A percentile compares a stretch with the other conserved stretches of the same genome.
phyloP scores from a whole-genome alignment of 1,140 invertebrate genomes.

The Lerema accius region DNA sequence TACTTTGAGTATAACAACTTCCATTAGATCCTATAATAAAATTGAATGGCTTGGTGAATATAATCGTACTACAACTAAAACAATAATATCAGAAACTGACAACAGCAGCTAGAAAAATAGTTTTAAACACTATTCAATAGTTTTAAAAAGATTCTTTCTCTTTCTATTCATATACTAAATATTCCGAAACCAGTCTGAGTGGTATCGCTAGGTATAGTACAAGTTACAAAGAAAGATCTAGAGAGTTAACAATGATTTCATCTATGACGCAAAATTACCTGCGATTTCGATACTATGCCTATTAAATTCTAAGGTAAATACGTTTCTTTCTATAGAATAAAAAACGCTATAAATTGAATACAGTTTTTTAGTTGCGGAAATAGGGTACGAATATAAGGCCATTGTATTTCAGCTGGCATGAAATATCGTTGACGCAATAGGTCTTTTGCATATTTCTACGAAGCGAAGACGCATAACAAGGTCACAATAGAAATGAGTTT shows the following conservation, averaged over 20 bases:
- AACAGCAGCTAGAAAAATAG: too few species aligned
- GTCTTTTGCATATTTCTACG: conserved; percentile 22
- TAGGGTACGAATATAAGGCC: conserved; percentile 1
- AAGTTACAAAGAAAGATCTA: too few species aligned
- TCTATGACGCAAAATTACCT: neutral
- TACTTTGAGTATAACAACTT: too few species aligned
- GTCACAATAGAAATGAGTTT: conserved; percentile 31
- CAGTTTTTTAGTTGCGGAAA: neutral
- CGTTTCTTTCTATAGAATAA: neutral
- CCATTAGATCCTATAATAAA: too few species aligned
- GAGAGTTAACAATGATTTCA: neutral
- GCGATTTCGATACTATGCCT: neutral
- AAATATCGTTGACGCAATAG: conserved; percentile 19
- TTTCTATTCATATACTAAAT: too few species aligned
- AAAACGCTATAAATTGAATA: neutral
- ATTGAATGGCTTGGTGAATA: too few species aligned
- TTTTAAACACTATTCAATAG: too few species aligned
- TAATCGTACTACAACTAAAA: too few species aligned
- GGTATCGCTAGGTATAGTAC: too few species aligned
- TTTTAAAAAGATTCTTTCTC: too few species aligned
- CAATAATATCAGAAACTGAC: too few species aligned
- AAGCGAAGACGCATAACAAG: conserved; percentile 20
- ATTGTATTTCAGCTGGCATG: conserved; percentile 17
- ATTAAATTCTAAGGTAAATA: neutral
- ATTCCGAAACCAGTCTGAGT: too few species aligned